Evolutionary conservation across 2,797 vertebrate species (phyloP).

Genomic region (Centropyge bicolor): DNA sequence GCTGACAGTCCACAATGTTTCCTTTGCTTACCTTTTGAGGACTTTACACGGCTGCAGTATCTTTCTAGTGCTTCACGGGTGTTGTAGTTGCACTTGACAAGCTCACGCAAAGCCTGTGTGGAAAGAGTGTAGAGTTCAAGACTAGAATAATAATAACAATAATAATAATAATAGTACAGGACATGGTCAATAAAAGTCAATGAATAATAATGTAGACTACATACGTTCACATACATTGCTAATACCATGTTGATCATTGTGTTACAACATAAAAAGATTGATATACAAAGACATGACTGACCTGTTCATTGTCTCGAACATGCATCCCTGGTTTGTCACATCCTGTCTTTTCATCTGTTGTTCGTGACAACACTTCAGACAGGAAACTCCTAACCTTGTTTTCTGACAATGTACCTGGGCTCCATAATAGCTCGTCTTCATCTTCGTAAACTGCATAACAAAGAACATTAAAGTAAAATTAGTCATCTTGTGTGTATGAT

Average conservation of each 20-base stretch:
- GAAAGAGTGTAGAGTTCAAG: slow-evolving; percentile 29
- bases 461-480: slow-evolving; percentile 28
- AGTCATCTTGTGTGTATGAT: background rate
- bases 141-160: background rate
- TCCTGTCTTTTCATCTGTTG: slow-evolving; percentile 86
- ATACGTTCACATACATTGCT: background rate
- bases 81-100: slow-evolving; percentile 94
- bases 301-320: slow-evolving; percentile 94
- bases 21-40: slow-evolving; percentile 89
- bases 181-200: background rate
- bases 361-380: slow-evolving; percentile 88
- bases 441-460: slow-evolving; percentile 90
- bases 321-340: slow-evolving; percentile 86
- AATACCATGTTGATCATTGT: slow-evolving; percentile 2
- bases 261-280: background rate
- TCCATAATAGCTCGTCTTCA: slow-evolving; percentile 96
- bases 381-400: slow-evolving; percentile 93
- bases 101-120: slow-evolving; percentile 92
- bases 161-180: background rate
- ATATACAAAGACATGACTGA: slow-evolving; percentile 62
- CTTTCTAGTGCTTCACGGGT: slow-evolving; percentile 91
- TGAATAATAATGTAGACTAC: background rate
- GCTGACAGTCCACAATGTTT: background rate
- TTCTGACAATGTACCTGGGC: slow-evolving; percentile 90
- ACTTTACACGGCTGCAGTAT: slow-evolving; percentile 89